Base-by-base conservation (phyloP, 2,113 vertebrate species). In the Ploceus nigricollis region DNA sequence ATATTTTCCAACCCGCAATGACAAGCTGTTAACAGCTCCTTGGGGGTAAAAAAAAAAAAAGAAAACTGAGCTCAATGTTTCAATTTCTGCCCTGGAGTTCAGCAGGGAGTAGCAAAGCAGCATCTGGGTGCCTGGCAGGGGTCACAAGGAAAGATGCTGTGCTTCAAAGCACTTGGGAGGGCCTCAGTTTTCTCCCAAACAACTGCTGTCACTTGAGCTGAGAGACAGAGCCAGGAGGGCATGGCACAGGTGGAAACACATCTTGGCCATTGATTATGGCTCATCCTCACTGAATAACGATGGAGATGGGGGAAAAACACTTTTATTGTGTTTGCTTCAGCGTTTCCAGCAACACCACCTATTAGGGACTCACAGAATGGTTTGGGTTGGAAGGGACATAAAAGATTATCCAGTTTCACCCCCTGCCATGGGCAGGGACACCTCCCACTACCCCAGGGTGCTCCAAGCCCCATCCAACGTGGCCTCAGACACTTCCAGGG, bases 401-500 rank as follows among this genome's bases (percentile, higher is more conserved):
- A 48, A 42, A 48, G 22, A 42, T 17, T 15, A 48, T 7, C 31
- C 33, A 27, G 18, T 63, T 63, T 10, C 30, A 75, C 1, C 9
- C 13, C 15, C n/a, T 68, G 24, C 23, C 19, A 30, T 3, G 27
- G 17, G 28, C 53, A 66, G 6, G 28, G 33, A 68, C 45, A 60
- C 1, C 2, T 54, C 25, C 7, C n/a, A 61, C 30, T 3, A 0
- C 5, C 17, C 69, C 69, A 40, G 28, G 3, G 0, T 61, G 13
- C 14, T 48, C n/a, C 47, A 39, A 54, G 24, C 21, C 79, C 10
- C 0, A 0, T 19, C 48, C 56, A 83, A 0, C 48, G 4, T 37
- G 47, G 17, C 21, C 21, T 42, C 42, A 48, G 27, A 31, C 11
- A 5, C 20, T 68, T 25, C 45, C 24, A 76, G 15, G 14, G 54